Conservation (phyloP, 1,140 invertebrate species). For the Drosophila bocki region DNA sequence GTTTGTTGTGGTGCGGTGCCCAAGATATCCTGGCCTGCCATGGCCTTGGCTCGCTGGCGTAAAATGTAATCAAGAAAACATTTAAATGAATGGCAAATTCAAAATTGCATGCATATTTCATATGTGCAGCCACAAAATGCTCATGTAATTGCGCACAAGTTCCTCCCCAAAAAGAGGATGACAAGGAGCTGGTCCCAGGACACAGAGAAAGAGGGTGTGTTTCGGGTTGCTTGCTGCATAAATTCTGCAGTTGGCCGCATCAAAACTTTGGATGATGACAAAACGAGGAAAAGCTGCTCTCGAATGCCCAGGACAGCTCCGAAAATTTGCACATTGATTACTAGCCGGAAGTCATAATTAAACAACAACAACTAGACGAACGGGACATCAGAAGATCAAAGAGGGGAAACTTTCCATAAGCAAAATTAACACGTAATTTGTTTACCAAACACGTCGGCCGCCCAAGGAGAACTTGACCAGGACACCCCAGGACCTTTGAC, state of each 20-base stretch:
- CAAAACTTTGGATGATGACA: slow-evolving; percentile 62
- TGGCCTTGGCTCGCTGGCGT: slow-evolving; percentile 43
- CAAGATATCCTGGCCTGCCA: slow-evolving; percentile 23
- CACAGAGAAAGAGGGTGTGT: background rate
- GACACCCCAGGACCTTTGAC: slow-evolving; percentile 47
- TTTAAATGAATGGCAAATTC: slow-evolving; percentile 83
- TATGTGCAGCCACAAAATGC: slow-evolving; percentile 81
- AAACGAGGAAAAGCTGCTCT: slow-evolving; percentile 53
- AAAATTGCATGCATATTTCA: slow-evolving; percentile 84
- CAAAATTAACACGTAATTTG: slow-evolving; percentile 80
- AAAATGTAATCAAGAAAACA: slow-evolving; percentile 83
- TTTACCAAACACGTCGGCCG: slow-evolving; percentile 75
- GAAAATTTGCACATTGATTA: slow-evolving; percentile 81
- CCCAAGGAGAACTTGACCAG: slow-evolving; percentile 62
- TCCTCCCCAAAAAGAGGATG: slow-evolving; percentile 30
- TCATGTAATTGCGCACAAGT: slow-evolving; percentile 78
- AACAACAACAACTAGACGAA: slow-evolving; percentile 52
- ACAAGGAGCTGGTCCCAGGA: slow-evolving; percentile 15
- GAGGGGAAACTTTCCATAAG: slow-evolving; percentile 60
- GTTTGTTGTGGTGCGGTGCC: background rate
- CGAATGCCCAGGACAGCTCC: slow-evolving; percentile 56
- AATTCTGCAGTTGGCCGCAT: slow-evolving; percentile 65
- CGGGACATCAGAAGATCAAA: slow-evolving; percentile 26
- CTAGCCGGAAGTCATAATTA: slow-evolving; percentile 81
- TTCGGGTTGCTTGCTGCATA: slow-evolving; percentile 54